Conservation (phyloP, 2,888 invertebrate genomes). For the Eupelmus urozonus region DNA sequence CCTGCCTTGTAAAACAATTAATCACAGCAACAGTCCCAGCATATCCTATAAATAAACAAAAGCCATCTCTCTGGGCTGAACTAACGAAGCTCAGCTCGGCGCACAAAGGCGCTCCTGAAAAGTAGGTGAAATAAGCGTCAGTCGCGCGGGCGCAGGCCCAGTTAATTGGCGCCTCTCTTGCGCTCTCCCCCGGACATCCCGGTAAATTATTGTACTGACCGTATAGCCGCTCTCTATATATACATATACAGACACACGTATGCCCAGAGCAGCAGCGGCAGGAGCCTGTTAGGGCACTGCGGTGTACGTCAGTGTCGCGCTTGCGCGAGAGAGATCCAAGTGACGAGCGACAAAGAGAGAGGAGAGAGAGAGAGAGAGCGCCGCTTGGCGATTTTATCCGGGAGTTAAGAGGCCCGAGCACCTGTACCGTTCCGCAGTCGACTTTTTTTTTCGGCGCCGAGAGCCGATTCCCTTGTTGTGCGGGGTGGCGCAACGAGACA, state of each 20-base stretch:
- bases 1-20: neutral
- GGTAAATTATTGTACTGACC: slow-evolving; percentile 66
- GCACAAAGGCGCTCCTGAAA: slow-evolving; percentile 53
- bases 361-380: neutral
- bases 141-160: slow-evolving; percentile 63
- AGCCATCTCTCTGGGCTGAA: neutral
- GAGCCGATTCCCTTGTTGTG: slow-evolving; percentile 1
- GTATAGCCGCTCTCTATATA: neutral
- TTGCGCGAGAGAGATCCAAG: slow-evolving; percentile 57
- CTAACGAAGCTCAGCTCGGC: slow-evolving; percentile 21
- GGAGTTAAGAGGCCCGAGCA: slow-evolving; percentile 33
- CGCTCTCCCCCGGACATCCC: slow-evolving; percentile 64
- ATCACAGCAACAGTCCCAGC: neutral
- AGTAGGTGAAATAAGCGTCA: slow-evolving; percentile 64
- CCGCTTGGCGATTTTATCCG: slow-evolving; percentile 45
- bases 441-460: neutral
- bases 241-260: neutral
- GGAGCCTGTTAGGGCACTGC: slow-evolving; percentile 49
- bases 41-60: slow-evolving; percentile 10
- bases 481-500: neutral
- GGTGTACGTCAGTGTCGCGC: slow-evolving; percentile 61
- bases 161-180: slow-evolving; percentile 71
- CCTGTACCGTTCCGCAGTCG: slow-evolving; percentile 29
- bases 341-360: slow-evolving; percentile 47
- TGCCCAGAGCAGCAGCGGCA: neutral